phyloP scores from a whole-genome alignment of 1,140 invertebrate species.

The Delia radicum region DNA sequence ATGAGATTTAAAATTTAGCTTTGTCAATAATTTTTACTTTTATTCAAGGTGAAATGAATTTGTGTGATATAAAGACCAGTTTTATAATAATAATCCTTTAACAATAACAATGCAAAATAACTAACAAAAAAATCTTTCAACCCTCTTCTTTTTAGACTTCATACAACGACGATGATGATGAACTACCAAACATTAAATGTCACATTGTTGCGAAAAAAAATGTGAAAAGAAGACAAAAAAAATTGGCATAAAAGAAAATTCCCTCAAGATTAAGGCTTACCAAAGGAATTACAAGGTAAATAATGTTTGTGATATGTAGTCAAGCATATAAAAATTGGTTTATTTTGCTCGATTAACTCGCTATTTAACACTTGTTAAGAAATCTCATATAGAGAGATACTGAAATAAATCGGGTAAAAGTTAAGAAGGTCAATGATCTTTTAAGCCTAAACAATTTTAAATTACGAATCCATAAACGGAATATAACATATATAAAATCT shows the following conservation, averaged over 20 bases:
- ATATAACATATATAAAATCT: no score
- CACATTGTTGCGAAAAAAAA: conserved; percentile 11
- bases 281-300: conserved; percentile 15
- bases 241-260: conserved; percentile 12
- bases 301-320: conserved; percentile 1
- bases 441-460: neutral
- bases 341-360: conserved; percentile 22
- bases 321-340: conserved; percentile 7
- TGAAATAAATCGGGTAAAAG: neutral
- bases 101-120: neutral
- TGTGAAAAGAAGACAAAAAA: neutral
- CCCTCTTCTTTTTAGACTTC: neutral
- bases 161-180: neutral
- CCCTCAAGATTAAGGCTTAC: conserved; percentile 21
- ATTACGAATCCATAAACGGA: no score
- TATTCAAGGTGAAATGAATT: no score
- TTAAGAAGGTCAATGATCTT: neutral
- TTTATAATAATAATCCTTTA: neutral
- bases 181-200: neutral
- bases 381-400: neutral
- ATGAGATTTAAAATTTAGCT: no score
- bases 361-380: conserved; percentile 10
- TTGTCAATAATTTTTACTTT: no score
- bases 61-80: neutral
- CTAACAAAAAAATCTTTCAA: neutral